A percentile compares a stretch with the other conserved stretches of the same genome.
Conservation (phyloP, 2,113 vertebrate species). For the Uria aalge region DNA sequence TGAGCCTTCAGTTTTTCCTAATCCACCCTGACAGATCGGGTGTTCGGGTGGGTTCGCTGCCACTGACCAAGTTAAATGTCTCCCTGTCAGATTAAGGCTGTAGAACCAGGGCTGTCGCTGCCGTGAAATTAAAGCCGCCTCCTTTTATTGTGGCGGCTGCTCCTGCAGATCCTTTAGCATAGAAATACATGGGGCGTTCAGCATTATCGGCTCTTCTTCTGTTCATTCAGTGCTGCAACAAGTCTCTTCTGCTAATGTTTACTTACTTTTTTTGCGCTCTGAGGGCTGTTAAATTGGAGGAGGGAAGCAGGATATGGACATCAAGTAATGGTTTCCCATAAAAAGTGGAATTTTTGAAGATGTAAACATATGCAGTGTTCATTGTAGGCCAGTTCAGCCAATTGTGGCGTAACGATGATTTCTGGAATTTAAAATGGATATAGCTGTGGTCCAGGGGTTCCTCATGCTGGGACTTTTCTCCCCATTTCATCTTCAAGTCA, state of each 20-base stretch:
- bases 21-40: neutral
- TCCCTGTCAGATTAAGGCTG: neutral
- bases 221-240: neutral
- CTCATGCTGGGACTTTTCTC: neutral
- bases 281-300: neutral
- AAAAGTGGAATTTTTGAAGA: neutral
- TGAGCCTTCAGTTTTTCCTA: neutral
- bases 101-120: neutral
- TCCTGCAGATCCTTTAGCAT: neutral
- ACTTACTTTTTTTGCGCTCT: neutral
- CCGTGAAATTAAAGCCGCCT: neutral
- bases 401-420: neutral
- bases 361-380: neutral
- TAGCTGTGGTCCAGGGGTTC: neutral
- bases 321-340: neutral
- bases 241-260: neutral
- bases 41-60: neutral
- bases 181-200: neutral
- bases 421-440: neutral
- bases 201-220: neutral
- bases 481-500: neutral
- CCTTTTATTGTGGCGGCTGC: neutral
- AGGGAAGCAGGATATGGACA: neutral
- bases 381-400: neutral
- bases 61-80: neutral